These are phyloP conservation scores for Aspiorhynchus laticeps DNA, from an alignment of 2,113 vertebrate genomes.

Conservation along the genomic window DNA sequence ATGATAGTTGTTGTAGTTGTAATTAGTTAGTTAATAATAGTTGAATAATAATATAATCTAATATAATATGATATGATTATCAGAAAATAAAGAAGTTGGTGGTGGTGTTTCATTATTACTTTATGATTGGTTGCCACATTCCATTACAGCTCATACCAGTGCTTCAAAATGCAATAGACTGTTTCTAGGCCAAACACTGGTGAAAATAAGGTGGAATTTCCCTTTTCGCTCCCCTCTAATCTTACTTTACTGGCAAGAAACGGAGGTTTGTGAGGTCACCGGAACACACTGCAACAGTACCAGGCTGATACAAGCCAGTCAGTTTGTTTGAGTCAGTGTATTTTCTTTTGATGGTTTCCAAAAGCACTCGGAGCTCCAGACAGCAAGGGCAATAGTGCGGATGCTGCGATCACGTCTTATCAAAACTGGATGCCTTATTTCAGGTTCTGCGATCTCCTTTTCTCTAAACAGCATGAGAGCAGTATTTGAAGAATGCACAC, in stretches of 20 bases:
- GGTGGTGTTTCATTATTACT: neutral
- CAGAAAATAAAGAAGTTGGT: neutral
- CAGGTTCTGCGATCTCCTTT: constrained; percentile 69
- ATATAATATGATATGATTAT: neutral
- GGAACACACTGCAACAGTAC: constrained; percentile 18
- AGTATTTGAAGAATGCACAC: constrained; percentile 71
- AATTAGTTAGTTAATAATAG: neutral
- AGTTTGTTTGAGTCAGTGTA: neutral
- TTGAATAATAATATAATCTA: neutral
- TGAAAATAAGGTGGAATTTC: constrained; percentile 20
- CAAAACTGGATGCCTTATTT: constrained; percentile 68
- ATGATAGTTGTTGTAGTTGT: neutral
- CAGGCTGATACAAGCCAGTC: neutral
- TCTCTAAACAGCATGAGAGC: constrained; percentile 65
- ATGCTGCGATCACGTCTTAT: constrained; percentile 68
- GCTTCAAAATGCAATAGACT: neutral
- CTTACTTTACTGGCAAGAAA: neutral
- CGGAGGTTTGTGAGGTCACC: neutral
- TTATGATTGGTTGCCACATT: constrained; percentile 2
- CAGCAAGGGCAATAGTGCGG: neutral
- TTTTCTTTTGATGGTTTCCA: constrained; percentile 38
- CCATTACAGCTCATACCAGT: constrained; percentile 4
- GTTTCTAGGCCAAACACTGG: neutral
- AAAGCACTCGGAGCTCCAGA: constrained; percentile 5
- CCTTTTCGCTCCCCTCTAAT: neutral